These are phyloP conservation scores for Phylloscopus trochiloides DNA, from an alignment of 2,113 vertebrate species.

Conservation along the genomic window DNA sequence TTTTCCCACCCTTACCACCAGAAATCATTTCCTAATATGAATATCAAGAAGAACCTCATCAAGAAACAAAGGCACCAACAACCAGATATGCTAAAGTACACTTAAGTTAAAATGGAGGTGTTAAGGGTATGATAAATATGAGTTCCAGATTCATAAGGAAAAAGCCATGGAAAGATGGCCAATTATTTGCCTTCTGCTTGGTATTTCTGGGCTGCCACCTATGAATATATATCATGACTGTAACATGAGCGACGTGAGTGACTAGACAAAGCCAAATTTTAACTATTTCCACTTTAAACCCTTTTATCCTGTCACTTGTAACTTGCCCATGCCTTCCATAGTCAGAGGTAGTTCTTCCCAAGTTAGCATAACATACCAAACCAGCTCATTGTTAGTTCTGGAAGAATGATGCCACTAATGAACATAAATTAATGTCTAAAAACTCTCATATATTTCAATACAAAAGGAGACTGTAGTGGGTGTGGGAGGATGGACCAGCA, in stretches of 20 bases:
- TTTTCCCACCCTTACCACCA: background rate
- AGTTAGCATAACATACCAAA: background rate
- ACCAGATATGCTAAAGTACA: background rate
- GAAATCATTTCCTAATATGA: background rate
- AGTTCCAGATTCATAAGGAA: background rate
- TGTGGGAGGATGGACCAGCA: fast-evolving
- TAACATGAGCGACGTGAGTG: background rate
- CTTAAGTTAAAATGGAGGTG: background rate
- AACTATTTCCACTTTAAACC: background rate
- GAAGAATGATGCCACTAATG: background rate
- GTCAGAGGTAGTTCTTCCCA: background rate
- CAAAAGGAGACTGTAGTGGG: background rate
- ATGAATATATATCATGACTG: background rate
- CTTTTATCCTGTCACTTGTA: background rate
- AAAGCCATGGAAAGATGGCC: background rate
- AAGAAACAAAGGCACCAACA: background rate
- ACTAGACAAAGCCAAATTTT: background rate
- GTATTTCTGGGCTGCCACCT: background rate
- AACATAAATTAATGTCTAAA: background rate
- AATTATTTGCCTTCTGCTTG: background rate
- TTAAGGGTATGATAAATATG: background rate
- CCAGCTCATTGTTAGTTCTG: background rate
- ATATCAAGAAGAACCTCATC: background rate
- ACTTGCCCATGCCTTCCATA: background rate
- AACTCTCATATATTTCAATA: background rate